phyloP scores from a whole-genome alignment of 2,888 invertebrate genomes.

The Heteromyza rotundicornis region DNA sequence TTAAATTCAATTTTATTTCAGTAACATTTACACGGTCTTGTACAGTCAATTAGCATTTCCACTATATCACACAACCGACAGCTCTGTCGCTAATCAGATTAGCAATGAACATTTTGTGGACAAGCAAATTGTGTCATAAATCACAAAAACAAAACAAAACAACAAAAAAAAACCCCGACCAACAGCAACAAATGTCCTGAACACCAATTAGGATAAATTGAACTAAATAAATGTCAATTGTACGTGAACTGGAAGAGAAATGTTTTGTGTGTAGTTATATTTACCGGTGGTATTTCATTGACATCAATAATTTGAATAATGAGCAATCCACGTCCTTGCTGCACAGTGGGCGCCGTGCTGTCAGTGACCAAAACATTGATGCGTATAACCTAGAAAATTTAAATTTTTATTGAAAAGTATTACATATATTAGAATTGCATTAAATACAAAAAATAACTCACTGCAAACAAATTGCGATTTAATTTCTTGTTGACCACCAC shows the following conservation, averaged over 20 bases:
- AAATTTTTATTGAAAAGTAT: not conserved
- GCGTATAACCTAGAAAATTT: constrained; percentile 67
- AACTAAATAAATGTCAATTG: too few relatives aligned
- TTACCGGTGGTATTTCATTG: constrained; percentile 71
- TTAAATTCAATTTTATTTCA: constrained; percentile 26
- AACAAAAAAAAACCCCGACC: not conserved
- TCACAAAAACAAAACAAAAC: not conserved
- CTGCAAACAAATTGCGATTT: constrained; percentile 60
- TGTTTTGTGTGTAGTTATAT: constrained; percentile 28
- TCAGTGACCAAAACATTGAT: constrained; percentile 81
- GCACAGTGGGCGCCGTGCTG: constrained; percentile 77
- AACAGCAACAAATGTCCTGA: not conserved
- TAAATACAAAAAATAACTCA: constrained; percentile 29
- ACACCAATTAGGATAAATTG: not conserved
- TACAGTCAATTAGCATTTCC: constrained; percentile 39
- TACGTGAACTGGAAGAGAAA: not conserved
- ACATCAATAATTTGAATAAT: constrained; percentile 75
- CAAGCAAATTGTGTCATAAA: constrained; percentile 8
- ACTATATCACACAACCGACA: not conserved
- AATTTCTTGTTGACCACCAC: constrained; percentile 59
- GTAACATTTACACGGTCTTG: constrained; percentile 47
- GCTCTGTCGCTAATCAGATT: not conserved
- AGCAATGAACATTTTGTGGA: not conserved
- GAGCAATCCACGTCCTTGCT: constrained; percentile 74
- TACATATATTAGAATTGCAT: not conserved